Conservation (phyloP, 2,797 vertebrate genomes). For the Tenualosa thibaudeaui region DNA sequence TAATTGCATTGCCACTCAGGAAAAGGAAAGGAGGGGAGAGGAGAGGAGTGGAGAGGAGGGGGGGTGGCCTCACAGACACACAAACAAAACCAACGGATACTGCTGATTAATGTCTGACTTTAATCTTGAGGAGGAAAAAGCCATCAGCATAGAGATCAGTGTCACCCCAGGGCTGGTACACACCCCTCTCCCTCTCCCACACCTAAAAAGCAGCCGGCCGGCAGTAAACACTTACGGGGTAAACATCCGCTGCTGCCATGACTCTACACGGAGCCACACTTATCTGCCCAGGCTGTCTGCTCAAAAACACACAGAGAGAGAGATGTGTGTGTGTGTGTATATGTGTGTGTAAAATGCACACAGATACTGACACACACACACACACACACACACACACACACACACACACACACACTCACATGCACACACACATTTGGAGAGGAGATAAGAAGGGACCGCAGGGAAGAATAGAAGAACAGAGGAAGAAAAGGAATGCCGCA, state of each 20-base stretch:
- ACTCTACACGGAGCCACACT: not conserved
- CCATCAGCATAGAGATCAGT: slow-evolving; percentile 8
- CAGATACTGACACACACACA: not conserved
- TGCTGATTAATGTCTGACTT: slow-evolving; percentile 9
- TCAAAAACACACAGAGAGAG: not conserved
- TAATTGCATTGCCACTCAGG: slow-evolving; percentile 1
- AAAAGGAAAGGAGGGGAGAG: not conserved
- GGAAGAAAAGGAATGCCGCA: slow-evolving; percentile 17
- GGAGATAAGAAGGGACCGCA: not conserved
- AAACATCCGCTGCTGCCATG: slow-evolving; percentile 11
- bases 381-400: not conserved
- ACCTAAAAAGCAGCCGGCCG: not conserved
- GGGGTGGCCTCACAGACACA: not conserved
- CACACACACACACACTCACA: not conserved
- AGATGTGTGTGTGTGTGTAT: no score
- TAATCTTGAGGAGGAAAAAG: not conserved
- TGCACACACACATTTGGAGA: slow-evolving; percentile 7
- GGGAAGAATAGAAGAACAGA: slow-evolving; percentile 1
- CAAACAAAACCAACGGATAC: slow-evolving; percentile 15
- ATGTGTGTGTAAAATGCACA: not conserved
- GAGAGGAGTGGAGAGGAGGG: no score
- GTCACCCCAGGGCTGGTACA: not conserved
- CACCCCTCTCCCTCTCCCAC: not conserved
- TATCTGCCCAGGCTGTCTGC: not conserved
- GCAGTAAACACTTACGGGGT: not conserved